Evolutionary conservation across 2,888 invertebrate species (phyloP).

Genomic region (Coelopa pilipes): DNA sequence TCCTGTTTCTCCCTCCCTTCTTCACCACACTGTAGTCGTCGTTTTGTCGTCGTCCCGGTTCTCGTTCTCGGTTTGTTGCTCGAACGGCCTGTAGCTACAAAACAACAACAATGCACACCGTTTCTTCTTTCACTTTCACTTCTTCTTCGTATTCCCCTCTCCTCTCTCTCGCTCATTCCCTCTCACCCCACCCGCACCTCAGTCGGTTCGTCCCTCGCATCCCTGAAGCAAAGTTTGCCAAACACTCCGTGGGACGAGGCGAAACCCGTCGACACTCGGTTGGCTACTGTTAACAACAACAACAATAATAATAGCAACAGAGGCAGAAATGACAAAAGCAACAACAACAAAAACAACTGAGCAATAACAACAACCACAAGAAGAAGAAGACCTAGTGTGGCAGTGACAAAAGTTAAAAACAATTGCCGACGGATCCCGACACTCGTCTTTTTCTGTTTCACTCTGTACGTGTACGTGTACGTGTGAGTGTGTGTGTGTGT

Average conservation of each 20-base stretch:
- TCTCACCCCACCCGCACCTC: too few relatives aligned
- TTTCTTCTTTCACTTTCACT: background rate
- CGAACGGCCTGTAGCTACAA: background rate
- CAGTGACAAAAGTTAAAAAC: conserved; percentile 17
- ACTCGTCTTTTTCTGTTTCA: conserved; percentile 15
- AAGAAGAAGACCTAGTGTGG: conserved; percentile 1
- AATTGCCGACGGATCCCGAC: conserved; percentile 22
- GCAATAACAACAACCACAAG: background rate
- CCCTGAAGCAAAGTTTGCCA: background rate
- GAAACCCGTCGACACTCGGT: background rate
- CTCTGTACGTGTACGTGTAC: too few relatives aligned
- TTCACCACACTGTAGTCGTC: too few relatives aligned
- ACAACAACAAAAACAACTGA: conserved; percentile 12
- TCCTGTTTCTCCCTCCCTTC: too few relatives aligned
- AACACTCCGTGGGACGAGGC: background rate
- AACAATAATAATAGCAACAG: conserved; percentile 7
- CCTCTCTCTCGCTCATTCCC: background rate
- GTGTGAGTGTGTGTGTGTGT: too few relatives aligned
- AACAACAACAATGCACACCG: background rate
- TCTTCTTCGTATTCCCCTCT: background rate
- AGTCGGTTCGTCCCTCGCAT: too few relatives aligned
- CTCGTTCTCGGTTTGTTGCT: conserved; percentile 2
- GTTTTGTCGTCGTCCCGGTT: too few relatives aligned
- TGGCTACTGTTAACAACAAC: background rate
- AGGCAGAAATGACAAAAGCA: conserved; percentile 3